Percentiles rank a stretch among this genome's conserved stretches.
Evolutionary conservation across 2,888 invertebrate species (phyloP).

Genomic region (Gymnoscelis rufifasciata): DNA sequence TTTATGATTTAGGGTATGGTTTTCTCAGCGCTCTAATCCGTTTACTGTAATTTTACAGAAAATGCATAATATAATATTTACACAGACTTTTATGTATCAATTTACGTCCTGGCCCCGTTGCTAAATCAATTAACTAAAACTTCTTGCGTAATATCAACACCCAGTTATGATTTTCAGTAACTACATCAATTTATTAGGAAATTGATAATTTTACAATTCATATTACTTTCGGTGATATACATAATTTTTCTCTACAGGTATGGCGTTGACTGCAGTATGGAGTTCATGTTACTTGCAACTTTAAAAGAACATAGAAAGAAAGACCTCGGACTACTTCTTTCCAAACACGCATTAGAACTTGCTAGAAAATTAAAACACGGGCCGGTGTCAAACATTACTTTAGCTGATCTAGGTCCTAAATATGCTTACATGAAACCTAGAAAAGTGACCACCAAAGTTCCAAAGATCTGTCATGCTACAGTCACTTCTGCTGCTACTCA

Average conservation of each 20-base stretch:
- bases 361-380: slow-evolving; percentile 64
- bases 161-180: too few species aligned
- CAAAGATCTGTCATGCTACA: slow-evolving; percentile 78
- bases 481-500: slow-evolving; percentile 80
- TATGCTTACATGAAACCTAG: slow-evolving; percentile 54
- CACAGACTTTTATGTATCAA: too few species aligned
- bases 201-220: too few species aligned
- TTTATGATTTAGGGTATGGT: too few species aligned
- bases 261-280: slow-evolving; percentile 80
- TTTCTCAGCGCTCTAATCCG: too few species aligned
- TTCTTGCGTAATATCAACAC: too few species aligned
- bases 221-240: too few species aligned
- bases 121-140: too few species aligned
- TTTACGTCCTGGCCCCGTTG: too few species aligned
- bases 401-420: slow-evolving; percentile 59
- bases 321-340: slow-evolving; percentile 75
- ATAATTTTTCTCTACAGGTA: slow-evolving; percentile 58
- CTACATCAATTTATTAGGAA: too few species aligned
- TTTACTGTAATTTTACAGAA: too few species aligned
- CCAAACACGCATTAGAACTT: slow-evolving; percentile 75
- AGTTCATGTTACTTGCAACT: slow-evolving; percentile 84
- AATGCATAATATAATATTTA: too few species aligned
- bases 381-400: slow-evolving; percentile 46
- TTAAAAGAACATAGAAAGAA: slow-evolving; percentile 67
- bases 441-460: slow-evolving; percentile 48